Conservation (phyloP, 2,113 vertebrate genomes). For the Vulpes vulpes region DNA sequence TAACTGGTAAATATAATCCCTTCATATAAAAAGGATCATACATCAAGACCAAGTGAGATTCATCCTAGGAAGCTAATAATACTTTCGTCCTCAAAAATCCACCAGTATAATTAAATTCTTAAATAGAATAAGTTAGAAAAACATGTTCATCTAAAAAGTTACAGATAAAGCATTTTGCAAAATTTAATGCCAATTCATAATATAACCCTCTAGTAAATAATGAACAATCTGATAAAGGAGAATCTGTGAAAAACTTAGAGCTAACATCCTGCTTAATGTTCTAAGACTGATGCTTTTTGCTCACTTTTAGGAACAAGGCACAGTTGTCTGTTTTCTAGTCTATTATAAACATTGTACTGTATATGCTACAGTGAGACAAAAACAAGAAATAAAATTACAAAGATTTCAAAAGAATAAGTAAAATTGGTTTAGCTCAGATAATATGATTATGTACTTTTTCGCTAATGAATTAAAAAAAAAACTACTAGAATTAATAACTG, state of each 20-base stretch:
- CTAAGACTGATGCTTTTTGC: not conserved
- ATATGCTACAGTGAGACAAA: not conserved
- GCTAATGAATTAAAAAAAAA: not conserved
- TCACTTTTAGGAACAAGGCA: not conserved
- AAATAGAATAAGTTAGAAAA: not conserved
- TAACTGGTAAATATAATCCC: not conserved
- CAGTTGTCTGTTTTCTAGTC: not conserved
- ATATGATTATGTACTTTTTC: not conserved
- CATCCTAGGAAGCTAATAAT: not conserved
- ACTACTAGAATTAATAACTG: not conserved
- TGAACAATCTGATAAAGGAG: not conserved
- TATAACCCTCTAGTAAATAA: not conserved
- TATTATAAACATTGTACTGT: not conserved
- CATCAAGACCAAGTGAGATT: not conserved
- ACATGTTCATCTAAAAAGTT: not conserved
- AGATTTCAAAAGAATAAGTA: not conserved
- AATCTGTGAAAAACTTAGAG: not conserved
- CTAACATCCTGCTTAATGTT: not conserved
- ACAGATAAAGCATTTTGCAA: not conserved
- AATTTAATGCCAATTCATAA: not conserved
- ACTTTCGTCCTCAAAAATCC: not conserved
- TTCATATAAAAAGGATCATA: not conserved
- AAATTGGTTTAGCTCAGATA: not conserved
- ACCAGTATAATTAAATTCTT: not conserved
- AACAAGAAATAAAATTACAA: not conserved